Percentiles rank a stretch among this genome's conserved stretches.
Evolutionary conservation across 2,113 vertebrate species (phyloP).

Genomic region (Xenopus laevis): DNA sequence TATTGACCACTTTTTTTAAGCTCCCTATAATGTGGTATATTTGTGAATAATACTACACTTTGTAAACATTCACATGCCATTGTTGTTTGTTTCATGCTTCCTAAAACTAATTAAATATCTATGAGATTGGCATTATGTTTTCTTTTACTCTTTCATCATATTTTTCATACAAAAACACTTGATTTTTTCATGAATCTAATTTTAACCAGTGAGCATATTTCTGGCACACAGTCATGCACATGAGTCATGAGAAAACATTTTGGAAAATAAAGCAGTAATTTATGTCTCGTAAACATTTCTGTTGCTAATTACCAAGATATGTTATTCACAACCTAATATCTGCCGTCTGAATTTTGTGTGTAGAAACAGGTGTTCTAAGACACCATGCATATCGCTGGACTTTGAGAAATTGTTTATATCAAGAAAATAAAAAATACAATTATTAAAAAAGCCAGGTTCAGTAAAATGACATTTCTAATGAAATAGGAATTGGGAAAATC

Average conservation of each 20-base stretch:
- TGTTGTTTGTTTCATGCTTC: too few species aligned
- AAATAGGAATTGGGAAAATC: too few species aligned
- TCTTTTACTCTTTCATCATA: background rate
- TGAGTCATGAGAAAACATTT: slow-evolving; percentile 26
- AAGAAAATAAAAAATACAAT: slow-evolving; percentile 11
- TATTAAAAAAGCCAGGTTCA: too few species aligned
- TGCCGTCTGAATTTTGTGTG: slow-evolving; percentile 7
- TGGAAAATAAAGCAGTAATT: slow-evolving; percentile 18
- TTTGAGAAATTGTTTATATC: background rate
- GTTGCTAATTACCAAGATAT: slow-evolving; percentile 10
- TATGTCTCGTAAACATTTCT: slow-evolving; percentile 24
- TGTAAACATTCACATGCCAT: too few species aligned
- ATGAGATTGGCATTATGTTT: background rate
- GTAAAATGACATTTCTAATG: too few species aligned
- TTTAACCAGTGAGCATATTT: slow-evolving; percentile 22
- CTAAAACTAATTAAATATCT: background rate
- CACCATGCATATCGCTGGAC: slow-evolving; percentile 18
- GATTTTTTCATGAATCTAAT: slow-evolving; percentile 12
- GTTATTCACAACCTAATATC: slow-evolving; percentile 27
- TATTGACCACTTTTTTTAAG: too few species aligned
- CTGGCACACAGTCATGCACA: slow-evolving; percentile 13
- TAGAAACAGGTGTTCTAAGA: slow-evolving; percentile 29
- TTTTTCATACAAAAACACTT: background rate
- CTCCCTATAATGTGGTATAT: too few species aligned
- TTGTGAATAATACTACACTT: too few species aligned